phyloP scores from a whole-genome alignment of 92 coral and sea anemone species.

The Zoanthus solanderi region DNA sequence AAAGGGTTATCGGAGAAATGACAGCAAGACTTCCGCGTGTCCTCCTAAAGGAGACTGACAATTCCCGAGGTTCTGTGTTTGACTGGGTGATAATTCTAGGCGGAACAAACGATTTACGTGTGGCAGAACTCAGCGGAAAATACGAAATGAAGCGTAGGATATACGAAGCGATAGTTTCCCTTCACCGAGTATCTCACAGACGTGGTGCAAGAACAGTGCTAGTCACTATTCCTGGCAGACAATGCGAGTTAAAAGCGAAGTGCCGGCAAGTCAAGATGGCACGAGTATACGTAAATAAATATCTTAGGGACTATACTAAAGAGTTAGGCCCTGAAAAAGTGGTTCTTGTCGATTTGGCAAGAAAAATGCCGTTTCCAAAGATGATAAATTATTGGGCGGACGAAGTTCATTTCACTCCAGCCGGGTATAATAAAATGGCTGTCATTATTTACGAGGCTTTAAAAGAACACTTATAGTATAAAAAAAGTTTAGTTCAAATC shows the following conservation, averaged over 20 bases:
- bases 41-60: background rate
- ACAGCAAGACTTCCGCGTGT: constrained; percentile 16
- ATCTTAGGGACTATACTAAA: constrained; percentile 3
- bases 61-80: background rate
- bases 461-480: background rate
- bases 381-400: constrained; percentile 40
- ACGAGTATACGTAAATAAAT: constrained; percentile 20
- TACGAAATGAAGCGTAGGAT: constrained; percentile 36
- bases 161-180: constrained; percentile 32
- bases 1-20: constrained; percentile 44
- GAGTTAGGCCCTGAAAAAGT: constrained; percentile 13
- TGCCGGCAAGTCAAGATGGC: background rate
- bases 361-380: constrained; percentile 21
- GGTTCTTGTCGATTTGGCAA: constrained; percentile 31
- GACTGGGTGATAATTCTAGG: constrained; percentile 43
- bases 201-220: constrained; percentile 8
- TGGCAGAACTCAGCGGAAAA: background rate
- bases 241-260: constrained; percentile 18
- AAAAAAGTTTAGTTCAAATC: background rate
- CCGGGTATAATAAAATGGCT: constrained; percentile 41
- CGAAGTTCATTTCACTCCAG: constrained; percentile 30
- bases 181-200: constrained; percentile 32
- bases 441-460: constrained; percentile 14
- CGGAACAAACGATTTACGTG: constrained; percentile 29
- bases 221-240: constrained; percentile 25